Evolutionary conservation across 2,888 invertebrate genomes (phyloP), one percentile per base, ranked within the genome.

Genomic region (Pemphredon lugubris): DNA sequence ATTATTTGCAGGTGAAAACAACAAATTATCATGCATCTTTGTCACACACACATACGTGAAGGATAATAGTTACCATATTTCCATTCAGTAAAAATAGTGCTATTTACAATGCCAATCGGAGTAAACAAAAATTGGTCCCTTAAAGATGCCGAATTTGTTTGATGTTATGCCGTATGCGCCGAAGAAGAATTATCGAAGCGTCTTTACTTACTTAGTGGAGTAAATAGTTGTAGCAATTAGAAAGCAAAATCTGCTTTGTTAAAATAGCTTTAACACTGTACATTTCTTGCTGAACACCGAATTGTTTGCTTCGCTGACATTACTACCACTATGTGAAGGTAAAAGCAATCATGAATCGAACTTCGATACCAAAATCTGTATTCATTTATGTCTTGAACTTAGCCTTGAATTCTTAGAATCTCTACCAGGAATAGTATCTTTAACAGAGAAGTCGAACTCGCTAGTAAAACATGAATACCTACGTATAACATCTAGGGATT

Each of bases 311-410:
- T 0, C 13, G 14, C 26, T 54, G 34, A 30, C 37, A 34, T 66
- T 53, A 50, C 30, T 39, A 40, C 13, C 13, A 47, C 6, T 9
- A 58, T 13, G 54, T 50, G 18, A 42, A 39, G 34, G 21, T 39
- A 30, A 18, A 42, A 39, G 20, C 11, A 18, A 30, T 26, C 60
- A 44, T 44, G 34, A 54, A 70, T 70, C 60, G 70, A 69, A 50
- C 61, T 61, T 55, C 54, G 55, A 70, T 55, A 69, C 20, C 68
- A 59, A 70, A 59, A 68, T 30, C 30, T 30, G 30, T 30, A 2
- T 9, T 2, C 30, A 47, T 54, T 59, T 68, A 16, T 23, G 37
- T 44, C 60, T 40, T 69, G 70, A 70, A 70, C 14, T 37, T 44
- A 55, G 70, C 26, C 11, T 18, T 20, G n/a, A 14, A 66, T 32